Percentiles rank a stretch among this genome's conserved stretches.
phyloP scores from a whole-genome alignment of 2,888 invertebrate species.

The Phlogophora meticulosa region DNA sequence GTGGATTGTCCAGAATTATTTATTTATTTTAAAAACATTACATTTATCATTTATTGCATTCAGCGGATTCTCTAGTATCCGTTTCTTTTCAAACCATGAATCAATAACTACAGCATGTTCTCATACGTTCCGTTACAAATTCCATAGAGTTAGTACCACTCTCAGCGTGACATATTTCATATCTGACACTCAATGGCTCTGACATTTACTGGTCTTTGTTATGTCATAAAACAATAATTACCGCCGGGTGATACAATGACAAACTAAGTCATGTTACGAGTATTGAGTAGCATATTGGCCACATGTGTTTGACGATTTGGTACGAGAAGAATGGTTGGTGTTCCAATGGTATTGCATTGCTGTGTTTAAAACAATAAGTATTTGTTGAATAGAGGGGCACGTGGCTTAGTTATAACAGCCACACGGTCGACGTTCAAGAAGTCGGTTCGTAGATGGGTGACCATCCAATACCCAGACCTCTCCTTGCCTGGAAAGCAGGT shows the following conservation, averaged over 20 bases:
- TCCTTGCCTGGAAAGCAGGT: too few species aligned
- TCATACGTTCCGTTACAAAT: constrained; percentile 34
- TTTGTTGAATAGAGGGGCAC: too few species aligned
- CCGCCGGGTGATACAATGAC: constrained; percentile 39
- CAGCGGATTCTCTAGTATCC: neutral
- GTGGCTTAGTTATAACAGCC: too few species aligned
- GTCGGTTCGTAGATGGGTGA: too few species aligned
- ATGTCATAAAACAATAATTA: constrained; percentile 68
- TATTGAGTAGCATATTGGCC: constrained; percentile 48
- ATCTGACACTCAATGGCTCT: constrained; percentile 14
- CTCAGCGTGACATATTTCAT: constrained; percentile 37
- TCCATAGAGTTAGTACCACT: constrained; percentile 11
- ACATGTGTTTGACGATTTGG: constrained; percentile 64
- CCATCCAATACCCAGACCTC: too few species aligned
- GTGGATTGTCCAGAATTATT: too few species aligned
- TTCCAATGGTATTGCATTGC: neutral
- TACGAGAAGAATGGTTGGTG: neutral
- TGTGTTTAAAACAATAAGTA: too few species aligned
- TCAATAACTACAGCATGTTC: constrained; percentile 9
- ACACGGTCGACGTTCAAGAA: too few species aligned
- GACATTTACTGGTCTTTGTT: constrained; percentile 60
- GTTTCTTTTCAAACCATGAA: constrained; percentile 10
- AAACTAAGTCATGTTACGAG: constrained; percentile 1
- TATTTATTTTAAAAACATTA: too few species aligned
- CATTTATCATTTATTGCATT: too few species aligned